Evolutionary conservation across 2,888 invertebrate species (phyloP), one percentile per base, ranked within the genome.

Genomic region (Arenicola marina): DNA sequence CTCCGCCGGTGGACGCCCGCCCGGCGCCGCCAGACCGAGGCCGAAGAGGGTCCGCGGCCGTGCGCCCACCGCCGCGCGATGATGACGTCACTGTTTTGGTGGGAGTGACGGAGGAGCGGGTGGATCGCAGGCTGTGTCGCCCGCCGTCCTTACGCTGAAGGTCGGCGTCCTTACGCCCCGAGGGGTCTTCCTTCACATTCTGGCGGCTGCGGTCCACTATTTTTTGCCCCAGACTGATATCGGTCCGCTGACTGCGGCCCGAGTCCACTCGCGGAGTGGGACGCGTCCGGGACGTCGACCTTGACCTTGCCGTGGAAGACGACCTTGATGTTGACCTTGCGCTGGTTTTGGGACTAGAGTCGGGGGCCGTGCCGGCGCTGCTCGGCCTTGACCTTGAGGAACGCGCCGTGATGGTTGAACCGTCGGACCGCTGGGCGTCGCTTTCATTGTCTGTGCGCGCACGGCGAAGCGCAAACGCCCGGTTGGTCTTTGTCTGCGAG

Each of bases 391-490:
- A 65, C 45, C 61, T n/a, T n/a, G n/a, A n/a, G 33, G 29, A 51
- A 34, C 7, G 63, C 58, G 59, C 62, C 60, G 57, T 57, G 4
- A 46, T n/a, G 31, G 57, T 46, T 18, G 57, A 68, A n/a, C 62
- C 59, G 57, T 45, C 59, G 7, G 73, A 66, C 33, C 56, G 43
- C n/a, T 48, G 21, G 56, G 61, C 48, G 45, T 60, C 33, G 66
- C 75, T 56, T 28, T 68, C 65, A 24, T 26, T 33, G 11, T 74
- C 78, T 45, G 78, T 74, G 69, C 88, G 81, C n/a, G 88, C 87
- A 82, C 89, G 73, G 73, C 91, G 85, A 84, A 90, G 84, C 78
- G 89, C 84, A 71, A 82, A 84, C n/a, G 91, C 90, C 69, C 91
- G 87, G 80, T 93, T 93, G 48, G 82, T 77, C 66, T 79, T 84